These are phyloP conservation scores for Synanthedon tipuliformis DNA, from an alignment of 2,888 invertebrate species.

Conservation along the genomic window DNA sequence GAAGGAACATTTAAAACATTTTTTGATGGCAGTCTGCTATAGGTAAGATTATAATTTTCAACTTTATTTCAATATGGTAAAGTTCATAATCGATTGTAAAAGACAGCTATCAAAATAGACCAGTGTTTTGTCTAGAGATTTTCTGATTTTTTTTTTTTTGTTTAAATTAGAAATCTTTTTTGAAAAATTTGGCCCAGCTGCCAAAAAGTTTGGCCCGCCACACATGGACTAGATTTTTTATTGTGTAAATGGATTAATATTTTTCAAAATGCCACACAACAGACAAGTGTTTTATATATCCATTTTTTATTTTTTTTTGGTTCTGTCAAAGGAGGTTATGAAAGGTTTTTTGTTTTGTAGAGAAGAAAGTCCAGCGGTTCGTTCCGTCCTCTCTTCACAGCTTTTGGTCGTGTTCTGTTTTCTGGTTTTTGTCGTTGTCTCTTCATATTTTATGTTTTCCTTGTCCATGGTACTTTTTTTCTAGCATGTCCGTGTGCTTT, in stretches of 20 bases:
- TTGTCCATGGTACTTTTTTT: constrained; percentile 2
- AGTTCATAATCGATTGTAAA: not conserved
- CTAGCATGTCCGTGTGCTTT: not conserved
- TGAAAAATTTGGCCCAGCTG: too few relatives aligned
- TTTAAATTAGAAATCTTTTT: not conserved
- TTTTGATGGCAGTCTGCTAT: too few relatives aligned
- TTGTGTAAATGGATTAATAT: not conserved
- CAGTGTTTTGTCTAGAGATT: not conserved
- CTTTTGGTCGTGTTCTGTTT: constrained; percentile 10
- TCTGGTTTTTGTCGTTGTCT: constrained; percentile 14
- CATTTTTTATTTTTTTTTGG: constrained; percentile 4
- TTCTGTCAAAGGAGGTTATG: constrained; percentile 25
- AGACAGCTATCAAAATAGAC: not conserved
- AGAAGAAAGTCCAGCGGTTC: constrained; percentile 48
- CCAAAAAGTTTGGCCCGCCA: too few relatives aligned
- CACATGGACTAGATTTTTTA: not conserved
- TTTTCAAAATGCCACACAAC: not conserved
- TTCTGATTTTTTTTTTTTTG: not conserved
- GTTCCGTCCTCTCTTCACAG: constrained; percentile 20
- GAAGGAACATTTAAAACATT: too few relatives aligned
- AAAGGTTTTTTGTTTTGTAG: constrained; percentile 33
- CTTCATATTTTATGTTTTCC: constrained; percentile 6
- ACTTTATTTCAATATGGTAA: not conserved
- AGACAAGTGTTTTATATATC: not conserved
- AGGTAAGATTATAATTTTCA: too few relatives aligned